Base-by-base conservation (phyloP, 1,140 invertebrate species). In the Dendroctonus valens region DNA sequence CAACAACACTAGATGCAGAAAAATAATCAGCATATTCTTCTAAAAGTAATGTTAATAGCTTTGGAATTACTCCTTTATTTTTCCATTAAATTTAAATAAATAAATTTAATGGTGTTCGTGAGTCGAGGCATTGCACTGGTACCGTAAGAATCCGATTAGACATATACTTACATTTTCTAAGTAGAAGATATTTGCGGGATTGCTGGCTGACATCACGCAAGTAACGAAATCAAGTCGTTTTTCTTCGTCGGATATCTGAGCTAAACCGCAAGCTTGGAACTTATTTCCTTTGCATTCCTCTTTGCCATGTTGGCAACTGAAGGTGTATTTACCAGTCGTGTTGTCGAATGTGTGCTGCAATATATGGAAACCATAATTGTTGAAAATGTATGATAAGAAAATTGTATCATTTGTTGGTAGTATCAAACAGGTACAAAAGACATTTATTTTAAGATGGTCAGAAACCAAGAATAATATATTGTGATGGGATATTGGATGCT, bases 261-360 rank as follows among this genome's bases (percentile, higher is more conserved):
- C 75, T 15, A 90, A 76, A 26, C 80, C 85, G 67, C 88, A 90
- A 5, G 85, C 83, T 70, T 89, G 87, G 12, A 83, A 78, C 55
- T 81, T 83, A 74, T 90, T 89, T 1, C 86, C 86, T 41, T 81
- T 76, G 63, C 89, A 90, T 72, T 90, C 89, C 0, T 65, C 67
- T 0, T 80, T 75, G 0, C 88, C 89, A 70, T 90, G 88, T 75
- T 90, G 88, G 67, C 89, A 91, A 14, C 70, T 65, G 73, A 90
- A 88, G 7, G 76, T 52, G 69, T 82, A 84, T n/a, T 75, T 78
- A 8, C 80, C 80, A 59, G 70, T 76, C 55, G 59, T 59, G 5
- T 11, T 39, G 41, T 69, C 70, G 49, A 37, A 67, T 11, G 15
- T 44, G 49, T 72, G 60, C 39, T 63, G 63, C 53, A 65, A 52